Evolutionary conservation across 2,797 vertebrate species (phyloP).

Genomic region (Sitta carolinensis): DNA sequence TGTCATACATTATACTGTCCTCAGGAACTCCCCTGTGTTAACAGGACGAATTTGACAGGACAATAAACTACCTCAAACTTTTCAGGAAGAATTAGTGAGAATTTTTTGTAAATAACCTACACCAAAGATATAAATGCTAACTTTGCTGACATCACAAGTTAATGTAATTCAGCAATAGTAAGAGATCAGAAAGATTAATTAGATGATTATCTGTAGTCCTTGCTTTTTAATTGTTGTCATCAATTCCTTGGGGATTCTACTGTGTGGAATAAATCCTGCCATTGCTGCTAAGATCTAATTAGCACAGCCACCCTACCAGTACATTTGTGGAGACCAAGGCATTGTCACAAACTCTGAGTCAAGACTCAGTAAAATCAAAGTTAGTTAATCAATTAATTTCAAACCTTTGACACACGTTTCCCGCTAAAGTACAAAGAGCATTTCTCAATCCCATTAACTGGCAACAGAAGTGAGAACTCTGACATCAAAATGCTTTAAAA

Average conservation of each 20-base stretch:
- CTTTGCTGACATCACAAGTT: neutral
- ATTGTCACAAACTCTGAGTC: neutral
- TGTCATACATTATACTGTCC: neutral
- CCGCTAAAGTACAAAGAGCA: neutral
- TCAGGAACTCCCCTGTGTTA: neutral
- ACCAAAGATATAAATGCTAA: neutral
- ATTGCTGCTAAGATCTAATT: neutral
- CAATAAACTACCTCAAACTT: neutral
- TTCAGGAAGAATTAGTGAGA: neutral
- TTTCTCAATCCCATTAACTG: neutral
- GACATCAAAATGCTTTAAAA: neutral
- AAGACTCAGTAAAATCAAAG: slow-evolving; percentile 15
- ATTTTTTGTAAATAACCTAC: neutral
- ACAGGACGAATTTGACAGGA: neutral
- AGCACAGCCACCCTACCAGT: neutral
- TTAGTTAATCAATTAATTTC: neutral
- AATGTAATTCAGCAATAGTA: neutral
- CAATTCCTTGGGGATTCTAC: neutral
- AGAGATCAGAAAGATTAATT: neutral
- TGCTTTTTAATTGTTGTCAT: neutral
- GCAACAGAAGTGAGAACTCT: neutral
- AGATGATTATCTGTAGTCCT: neutral
- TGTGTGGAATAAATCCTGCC: neutral
- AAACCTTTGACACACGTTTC: neutral
- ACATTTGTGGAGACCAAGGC: neutral